A percentile compares a stretch with the other conserved stretches of the same genome.
phyloP scores from a whole-genome alignment of 1,140 invertebrate species.

The Nasonia longicornis region DNA sequence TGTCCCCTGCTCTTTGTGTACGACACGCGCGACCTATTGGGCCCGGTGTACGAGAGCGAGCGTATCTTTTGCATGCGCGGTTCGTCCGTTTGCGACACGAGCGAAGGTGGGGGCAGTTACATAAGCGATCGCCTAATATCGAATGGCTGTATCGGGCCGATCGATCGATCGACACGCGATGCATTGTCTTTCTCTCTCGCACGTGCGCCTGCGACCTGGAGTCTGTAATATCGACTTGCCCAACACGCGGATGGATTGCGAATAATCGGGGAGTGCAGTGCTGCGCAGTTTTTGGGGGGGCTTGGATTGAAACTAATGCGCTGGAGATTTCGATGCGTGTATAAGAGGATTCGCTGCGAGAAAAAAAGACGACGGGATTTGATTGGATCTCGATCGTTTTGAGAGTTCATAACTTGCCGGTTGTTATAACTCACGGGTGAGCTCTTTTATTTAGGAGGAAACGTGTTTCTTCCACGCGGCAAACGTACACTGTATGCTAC shows the following conservation, averaged over 20 bases:
- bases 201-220: not conserved
- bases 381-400: not conserved
- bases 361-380: slow-evolving; percentile 25
- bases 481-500: not conserved
- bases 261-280: too few species aligned
- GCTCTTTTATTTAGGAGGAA: not conserved
- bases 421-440: not conserved
- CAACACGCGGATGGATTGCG: not conserved
- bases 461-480: not conserved
- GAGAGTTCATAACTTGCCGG: slow-evolving; percentile 12
- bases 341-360: too few species aligned
- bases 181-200: slow-evolving; percentile 39
- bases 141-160: not conserved
- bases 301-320: too few species aligned
- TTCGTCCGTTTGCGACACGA: slow-evolving; percentile 26
- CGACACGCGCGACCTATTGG: not conserved
- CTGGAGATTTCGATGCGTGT: too few species aligned
- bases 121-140: slow-evolving; percentile 36
- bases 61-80: slow-evolving; percentile 9
- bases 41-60: not conserved
- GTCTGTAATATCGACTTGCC: not conserved
- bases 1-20: too few species aligned
- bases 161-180: slow-evolving; percentile 42
- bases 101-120: slow-evolving; percentile 12
- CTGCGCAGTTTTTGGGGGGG: too few species aligned